These are phyloP conservation scores for Coregonus ussuriensis DNA, from an alignment of 2,797 vertebrate species.

Conservation along the genomic window DNA sequence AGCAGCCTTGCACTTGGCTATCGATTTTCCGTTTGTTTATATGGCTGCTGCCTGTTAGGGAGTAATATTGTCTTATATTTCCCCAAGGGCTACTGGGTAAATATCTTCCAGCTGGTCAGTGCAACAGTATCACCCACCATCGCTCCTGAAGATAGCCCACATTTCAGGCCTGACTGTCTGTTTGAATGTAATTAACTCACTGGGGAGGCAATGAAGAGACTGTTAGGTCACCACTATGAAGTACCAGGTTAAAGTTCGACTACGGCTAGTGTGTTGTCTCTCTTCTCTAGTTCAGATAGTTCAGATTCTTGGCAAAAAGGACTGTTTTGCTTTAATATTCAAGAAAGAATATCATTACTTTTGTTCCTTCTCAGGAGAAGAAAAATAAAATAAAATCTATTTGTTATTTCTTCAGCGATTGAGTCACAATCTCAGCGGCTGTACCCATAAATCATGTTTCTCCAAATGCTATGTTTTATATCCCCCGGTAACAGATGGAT, in stretches of 20 bases:
- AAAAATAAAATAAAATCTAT: constrained; percentile 25
- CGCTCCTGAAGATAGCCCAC: constrained; percentile 47
- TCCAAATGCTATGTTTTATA: constrained; percentile 36
- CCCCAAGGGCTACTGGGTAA: constrained; percentile 58
- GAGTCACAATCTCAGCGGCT: constrained; percentile 21
- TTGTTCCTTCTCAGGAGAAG: constrained; percentile 14
- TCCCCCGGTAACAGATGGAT: constrained; percentile 23
- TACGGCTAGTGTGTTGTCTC: constrained; percentile 8
- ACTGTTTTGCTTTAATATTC: background rate
- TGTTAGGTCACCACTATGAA: constrained; percentile 37
- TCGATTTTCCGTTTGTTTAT: constrained; percentile 69
- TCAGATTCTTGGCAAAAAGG: background rate
- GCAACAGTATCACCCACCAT: constrained; percentile 53
- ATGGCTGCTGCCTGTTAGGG: constrained; percentile 62
- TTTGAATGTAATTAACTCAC: constrained; percentile 68
- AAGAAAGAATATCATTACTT: background rate
- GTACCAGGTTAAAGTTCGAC: background rate
- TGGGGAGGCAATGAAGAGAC: constrained; percentile 46
- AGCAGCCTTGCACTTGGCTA: constrained; percentile 36
- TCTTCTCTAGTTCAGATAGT: constrained; percentile 16
- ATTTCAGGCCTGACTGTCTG: constrained; percentile 60
- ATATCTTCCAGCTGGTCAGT: constrained; percentile 68
- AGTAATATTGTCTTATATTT: constrained; percentile 68
- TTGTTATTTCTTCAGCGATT: constrained; percentile 33
- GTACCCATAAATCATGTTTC: constrained; percentile 41